Percentiles rank a stretch among this genome's conserved stretches.
These are phyloP conservation scores for Chaenodraco wilsoni DNA, from an alignment of 2,797 vertebrate genomes.

Conservation along the genomic window DNA sequence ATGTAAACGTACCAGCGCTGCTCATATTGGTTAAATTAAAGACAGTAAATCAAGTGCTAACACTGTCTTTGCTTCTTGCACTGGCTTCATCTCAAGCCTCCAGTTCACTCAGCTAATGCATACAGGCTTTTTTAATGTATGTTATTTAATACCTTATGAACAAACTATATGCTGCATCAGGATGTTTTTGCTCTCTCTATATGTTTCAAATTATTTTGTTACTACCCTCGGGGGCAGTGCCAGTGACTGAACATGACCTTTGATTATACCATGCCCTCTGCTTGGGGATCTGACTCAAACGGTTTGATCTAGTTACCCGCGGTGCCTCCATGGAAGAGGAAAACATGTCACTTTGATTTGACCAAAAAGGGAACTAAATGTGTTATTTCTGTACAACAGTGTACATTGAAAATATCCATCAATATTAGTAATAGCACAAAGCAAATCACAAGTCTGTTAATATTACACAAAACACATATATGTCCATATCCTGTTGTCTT, in stretches of 20 bases:
- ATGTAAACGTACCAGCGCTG: constrained; percentile 9
- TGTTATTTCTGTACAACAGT: not conserved
- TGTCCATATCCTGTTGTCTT: not conserved
- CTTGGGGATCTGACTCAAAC: constrained; percentile 55
- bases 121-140: not conserved
- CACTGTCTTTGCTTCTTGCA: not conserved
- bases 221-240: constrained; percentile 14
- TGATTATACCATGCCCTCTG: constrained; percentile 48
- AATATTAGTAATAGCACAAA: not conserved
- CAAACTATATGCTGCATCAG: not conserved
- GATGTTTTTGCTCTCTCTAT: not conserved
- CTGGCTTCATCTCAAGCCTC: not conserved
- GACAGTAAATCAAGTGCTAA: constrained; percentile 26
- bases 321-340: constrained; percentile 16
- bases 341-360: constrained; percentile 18
- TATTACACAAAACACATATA: not conserved
- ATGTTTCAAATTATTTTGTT: not conserved
- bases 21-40: constrained; percentile 30
- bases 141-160: constrained; percentile 8
- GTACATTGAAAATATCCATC: not conserved
- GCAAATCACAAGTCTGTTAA: not conserved
- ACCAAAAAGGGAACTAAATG: not conserved
- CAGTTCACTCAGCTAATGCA: not conserved
- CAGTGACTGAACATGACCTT: constrained; percentile 48
- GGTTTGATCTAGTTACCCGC: constrained; percentile 26